These are phyloP conservation scores for Vespertilio murinus DNA, from an alignment of 2,797 vertebrate genomes.

Conservation along the genomic window DNA sequence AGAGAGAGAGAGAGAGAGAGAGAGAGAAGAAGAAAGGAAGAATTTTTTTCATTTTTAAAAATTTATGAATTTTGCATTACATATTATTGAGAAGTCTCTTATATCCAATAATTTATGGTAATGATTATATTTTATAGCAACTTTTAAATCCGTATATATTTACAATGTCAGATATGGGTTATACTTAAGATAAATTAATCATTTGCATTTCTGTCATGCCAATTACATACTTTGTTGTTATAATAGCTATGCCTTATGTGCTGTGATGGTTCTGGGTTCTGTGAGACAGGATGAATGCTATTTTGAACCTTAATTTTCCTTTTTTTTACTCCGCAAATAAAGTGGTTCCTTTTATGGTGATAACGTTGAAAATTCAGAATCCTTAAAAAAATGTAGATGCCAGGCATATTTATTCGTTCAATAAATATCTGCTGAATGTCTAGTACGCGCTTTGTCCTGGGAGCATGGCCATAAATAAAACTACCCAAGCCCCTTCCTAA, in stretches of 20 bases:
- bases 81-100: not conserved
- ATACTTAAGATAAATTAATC: not conserved
- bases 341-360: not conserved
- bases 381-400: not conserved
- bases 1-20: not conserved
- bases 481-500: not conserved
- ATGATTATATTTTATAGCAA: not conserved
- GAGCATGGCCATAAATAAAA: not conserved
- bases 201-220: not conserved
- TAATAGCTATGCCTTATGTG: not conserved
- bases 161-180: not conserved
- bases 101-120: not conserved
- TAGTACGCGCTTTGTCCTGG: not conserved
- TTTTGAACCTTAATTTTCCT: not conserved
- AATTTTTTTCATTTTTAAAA: not conserved
- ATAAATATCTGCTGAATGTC: not conserved
- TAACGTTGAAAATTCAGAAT: not conserved
- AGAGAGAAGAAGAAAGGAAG: not conserved
- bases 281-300: not conserved
- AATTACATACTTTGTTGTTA: not conserved
- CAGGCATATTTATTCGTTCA: not conserved
- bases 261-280: not conserved
- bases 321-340: conserved; percentile 13
- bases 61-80: not conserved
- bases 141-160: not conserved